Conservation (phyloP, 2,888 invertebrate species). For the Busseola fusca region DNA sequence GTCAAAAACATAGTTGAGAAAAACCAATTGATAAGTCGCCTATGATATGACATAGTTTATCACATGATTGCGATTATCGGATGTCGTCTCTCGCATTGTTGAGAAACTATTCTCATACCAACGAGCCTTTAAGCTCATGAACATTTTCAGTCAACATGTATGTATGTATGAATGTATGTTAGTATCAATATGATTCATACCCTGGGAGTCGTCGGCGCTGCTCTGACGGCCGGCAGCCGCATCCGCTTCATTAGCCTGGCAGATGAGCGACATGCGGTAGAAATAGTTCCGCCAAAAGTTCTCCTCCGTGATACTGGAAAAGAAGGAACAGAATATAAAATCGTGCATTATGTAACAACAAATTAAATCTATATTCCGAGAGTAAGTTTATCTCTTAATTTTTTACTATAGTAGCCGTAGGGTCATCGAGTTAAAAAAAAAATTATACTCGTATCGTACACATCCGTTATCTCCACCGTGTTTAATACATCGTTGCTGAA, state of each 20-base stretch:
- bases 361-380: too few relatives aligned
- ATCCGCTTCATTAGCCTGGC: constrained; percentile 97
- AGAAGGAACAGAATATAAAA: not conserved
- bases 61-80: not conserved
- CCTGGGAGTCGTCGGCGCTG: constrained; percentile 89
- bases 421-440: not conserved
- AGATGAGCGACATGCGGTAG: constrained; percentile 99
- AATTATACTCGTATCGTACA: not conserved
- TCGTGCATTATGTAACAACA: not conserved
- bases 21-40: too few relatives aligned
- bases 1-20: not conserved
- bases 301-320: constrained; percentile 96
- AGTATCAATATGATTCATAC: constrained; percentile 70
- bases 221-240: constrained; percentile 85
- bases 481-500: not conserved
- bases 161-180: constrained; percentile 17
- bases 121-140: too few relatives aligned
- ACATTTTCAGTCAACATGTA: not conserved
- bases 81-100: not conserved
- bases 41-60: not conserved
- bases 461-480: not conserved
- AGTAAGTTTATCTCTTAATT: too few relatives aligned
- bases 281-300: constrained; percentile 99
- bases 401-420: too few relatives aligned
- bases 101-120: not conserved